Evolutionary conservation across 2,113 vertebrate species (phyloP).

Genomic region (Bucco capensis): DNA sequence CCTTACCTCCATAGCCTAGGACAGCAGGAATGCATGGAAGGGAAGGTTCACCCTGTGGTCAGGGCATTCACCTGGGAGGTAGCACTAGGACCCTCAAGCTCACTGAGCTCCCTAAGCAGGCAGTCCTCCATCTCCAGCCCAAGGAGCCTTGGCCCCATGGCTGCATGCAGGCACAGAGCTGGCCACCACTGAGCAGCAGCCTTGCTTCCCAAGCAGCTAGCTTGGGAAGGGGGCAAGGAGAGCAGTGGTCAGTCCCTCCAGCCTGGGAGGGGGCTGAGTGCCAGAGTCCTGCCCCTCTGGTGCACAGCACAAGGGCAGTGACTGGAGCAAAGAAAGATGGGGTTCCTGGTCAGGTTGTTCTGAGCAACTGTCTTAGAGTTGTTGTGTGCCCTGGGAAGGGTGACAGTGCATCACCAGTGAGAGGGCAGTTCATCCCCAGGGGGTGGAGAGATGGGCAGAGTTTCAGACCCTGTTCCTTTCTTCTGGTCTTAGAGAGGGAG

Average conservation of each 20-base stretch:
- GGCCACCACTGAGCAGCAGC: not conserved
- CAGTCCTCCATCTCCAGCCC: not conserved
- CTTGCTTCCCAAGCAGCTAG: not conserved
- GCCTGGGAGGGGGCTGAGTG: not conserved
- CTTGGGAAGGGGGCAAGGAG: not conserved
- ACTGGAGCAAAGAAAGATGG: fast-evolving
- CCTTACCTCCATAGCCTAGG: fast-evolving
- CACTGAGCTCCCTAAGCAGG: not conserved
- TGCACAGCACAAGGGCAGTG: fast-evolving
- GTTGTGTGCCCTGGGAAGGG: not conserved
- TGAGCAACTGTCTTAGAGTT: not conserved
- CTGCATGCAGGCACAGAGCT: not conserved
- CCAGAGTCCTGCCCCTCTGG: not conserved
- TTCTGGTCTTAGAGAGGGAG: not conserved
- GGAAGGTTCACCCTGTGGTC: not conserved
- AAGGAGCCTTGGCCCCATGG: fast-evolving
- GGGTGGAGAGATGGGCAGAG: not conserved
- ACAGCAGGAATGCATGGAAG: not conserved
- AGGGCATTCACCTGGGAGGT: not conserved
- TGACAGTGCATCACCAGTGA: not conserved
- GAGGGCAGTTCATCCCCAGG: not conserved
- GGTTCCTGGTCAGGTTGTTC: not conserved
- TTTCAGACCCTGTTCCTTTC: not conserved
- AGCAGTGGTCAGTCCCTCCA: not conserved
- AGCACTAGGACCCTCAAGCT: not conserved